phyloP scores from a whole-genome alignment of 2,113 vertebrate genomes.

The Forbesichthys agassizii region DNA sequence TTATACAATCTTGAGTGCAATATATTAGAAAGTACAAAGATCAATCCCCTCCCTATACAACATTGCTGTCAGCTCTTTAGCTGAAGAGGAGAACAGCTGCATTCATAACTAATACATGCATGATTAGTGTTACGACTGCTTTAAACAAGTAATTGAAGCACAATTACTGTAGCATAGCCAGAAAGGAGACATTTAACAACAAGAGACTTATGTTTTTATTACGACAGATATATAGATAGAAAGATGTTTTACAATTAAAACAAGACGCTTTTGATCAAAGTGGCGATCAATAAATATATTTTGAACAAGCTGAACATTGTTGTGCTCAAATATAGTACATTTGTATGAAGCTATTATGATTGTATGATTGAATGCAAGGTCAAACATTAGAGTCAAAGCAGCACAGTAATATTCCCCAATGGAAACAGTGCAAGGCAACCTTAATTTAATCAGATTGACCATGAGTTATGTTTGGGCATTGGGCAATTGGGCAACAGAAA shows the following conservation, averaged over 20 bases:
- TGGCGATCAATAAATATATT: no score
- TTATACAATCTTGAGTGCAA: neutral
- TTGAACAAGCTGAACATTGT: no score
- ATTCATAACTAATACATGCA: constrained; percentile 54
- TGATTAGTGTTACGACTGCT: constrained; percentile 54
- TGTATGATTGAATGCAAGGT: constrained; percentile 2
- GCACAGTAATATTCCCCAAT: neutral
- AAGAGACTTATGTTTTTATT: constrained; percentile 23
- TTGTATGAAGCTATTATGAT: no score
- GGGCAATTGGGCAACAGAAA: constrained; percentile 3
- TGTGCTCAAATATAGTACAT: no score
- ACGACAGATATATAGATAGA: no score
- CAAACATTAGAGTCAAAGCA: constrained; percentile 28
- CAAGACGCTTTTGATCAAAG: no score
- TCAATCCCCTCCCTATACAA: constrained; percentile 25
- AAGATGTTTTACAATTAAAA: no score
- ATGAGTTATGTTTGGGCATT: no score
- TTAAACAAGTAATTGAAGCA: constrained; percentile 52
- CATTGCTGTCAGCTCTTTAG: constrained; percentile 20
- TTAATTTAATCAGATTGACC: constrained; percentile 12
- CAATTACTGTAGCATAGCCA: constrained; percentile 44
- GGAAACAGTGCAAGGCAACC: constrained; percentile 6
- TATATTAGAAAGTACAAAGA: constrained; percentile 21
- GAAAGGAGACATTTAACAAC: constrained; percentile 22
- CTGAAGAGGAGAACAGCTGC: constrained; percentile 58